Base-by-base conservation (phyloP, 2,113 vertebrate genomes). In the Jacana jacana region DNA sequence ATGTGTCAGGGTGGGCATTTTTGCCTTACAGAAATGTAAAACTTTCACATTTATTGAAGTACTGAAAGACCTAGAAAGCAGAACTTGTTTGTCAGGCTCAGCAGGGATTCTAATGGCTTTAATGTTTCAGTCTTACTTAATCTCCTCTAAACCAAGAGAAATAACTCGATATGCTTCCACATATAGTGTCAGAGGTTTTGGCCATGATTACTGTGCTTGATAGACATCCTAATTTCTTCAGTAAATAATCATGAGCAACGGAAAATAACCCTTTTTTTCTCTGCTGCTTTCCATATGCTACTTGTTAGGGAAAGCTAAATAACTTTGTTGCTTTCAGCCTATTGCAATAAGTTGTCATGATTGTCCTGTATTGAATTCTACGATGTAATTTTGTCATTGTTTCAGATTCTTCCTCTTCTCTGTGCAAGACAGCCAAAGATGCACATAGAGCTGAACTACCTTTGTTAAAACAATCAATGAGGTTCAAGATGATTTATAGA, bases 401-500 rank as follows among this genome's bases (percentile, higher is more conserved):
- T 92, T 84, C 69, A 33, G 25, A 33, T 86, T 40, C 27, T 78
- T 57, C 22, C 30, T 46, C 28, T 81, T 48, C 4, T 55, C 55
- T 81, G 60, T 68, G 28, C n/a, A 87, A 91, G 57, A 37, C 19
- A 58, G 51, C 28, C 63, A 31, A 57, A 82, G 25, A 42, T 46
- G 31, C 84, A 66, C 10, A 6, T 89, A n/a, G 94, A 31, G 79
- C 63, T 93, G 83, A 93, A 90, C 42, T 64, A 68, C 79, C 88
- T 96, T 93, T 81, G 72, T 96, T 92, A 86, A 93, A 91, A 82
- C 85, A 55, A 81, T 92, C 76, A 81, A 2, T 95, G 46, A 94
- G 65, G 54, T 60, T 96, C 93, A 95, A 87, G 93, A 93, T 96
- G 71, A 89, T 86, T 88, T 96, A 96, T 92, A 72, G 95, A 23